Conservation (phyloP, 2,797 vertebrate genomes). For the Lophius americanus region DNA sequence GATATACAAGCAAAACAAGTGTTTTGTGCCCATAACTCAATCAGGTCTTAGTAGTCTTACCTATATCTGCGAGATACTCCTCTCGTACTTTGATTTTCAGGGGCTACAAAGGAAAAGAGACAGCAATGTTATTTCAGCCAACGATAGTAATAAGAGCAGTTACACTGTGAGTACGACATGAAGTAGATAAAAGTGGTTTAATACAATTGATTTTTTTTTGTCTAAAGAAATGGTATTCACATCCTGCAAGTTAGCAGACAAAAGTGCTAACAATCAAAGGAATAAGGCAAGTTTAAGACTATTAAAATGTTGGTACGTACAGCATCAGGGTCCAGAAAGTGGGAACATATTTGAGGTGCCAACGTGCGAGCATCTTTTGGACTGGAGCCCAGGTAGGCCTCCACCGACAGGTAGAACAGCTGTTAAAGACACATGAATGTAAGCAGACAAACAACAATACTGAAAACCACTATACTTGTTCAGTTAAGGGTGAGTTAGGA, state of each 20-base stretch:
- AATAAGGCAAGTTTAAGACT: not conserved
- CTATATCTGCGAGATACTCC: constrained; percentile 87
- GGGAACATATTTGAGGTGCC: constrained; percentile 90
- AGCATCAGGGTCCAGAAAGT: constrained; percentile 89
- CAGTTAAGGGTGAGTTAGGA: not conserved
- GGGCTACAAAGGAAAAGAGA: constrained; percentile 75
- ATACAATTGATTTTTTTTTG: not conserved
- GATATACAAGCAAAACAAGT: too few species aligned
- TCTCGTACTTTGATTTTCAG: constrained; percentile 89
- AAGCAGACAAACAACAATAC: not conserved
- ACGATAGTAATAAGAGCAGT: not conserved
- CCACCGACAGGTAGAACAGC: constrained; percentile 92
- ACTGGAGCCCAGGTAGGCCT: constrained; percentile 88
- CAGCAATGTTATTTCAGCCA: not conserved
- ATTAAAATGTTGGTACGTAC: constrained; percentile 71
- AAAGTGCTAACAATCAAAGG: not conserved
- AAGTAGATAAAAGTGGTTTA: too few species aligned
- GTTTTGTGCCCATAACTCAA: too few species aligned
- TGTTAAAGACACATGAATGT: constrained; percentile 38
- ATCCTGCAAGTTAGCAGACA: not conserved
- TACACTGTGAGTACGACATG: too few species aligned
- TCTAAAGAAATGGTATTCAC: not conserved
- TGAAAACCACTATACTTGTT: not conserved
- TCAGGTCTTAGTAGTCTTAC: constrained; percentile 73
- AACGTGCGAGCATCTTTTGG: constrained; percentile 87